These are phyloP conservation scores for Mustelus asterias DNA, from an alignment of 2,113 vertebrate species.

Conservation along the genomic window DNA sequence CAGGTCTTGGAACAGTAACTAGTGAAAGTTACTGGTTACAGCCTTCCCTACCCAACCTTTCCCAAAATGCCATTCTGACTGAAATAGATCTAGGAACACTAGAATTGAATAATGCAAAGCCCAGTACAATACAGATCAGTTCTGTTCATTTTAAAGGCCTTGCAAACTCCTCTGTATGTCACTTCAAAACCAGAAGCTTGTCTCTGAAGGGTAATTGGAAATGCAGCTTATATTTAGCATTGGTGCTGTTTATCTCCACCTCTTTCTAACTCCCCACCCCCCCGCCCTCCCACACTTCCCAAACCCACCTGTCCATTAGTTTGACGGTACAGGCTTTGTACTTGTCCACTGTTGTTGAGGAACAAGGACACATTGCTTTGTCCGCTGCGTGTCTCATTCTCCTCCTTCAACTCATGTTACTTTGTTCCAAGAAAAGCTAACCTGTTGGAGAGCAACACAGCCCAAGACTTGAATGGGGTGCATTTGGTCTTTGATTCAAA, in stretches of 20 bases:
- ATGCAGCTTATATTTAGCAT: background rate
- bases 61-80: background rate
- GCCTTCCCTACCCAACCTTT: background rate
- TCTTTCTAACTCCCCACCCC: background rate
- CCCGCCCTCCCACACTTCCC: too few relatives aligned
- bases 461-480: background rate
- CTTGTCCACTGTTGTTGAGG: background rate
- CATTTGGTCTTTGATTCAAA: background rate
- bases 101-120: background rate
- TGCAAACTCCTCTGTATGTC: background rate
- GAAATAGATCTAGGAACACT: background rate
- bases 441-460: background rate
- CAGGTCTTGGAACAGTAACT: background rate
- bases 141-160: background rate
- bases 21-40: background rate
- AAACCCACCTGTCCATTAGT: background rate
- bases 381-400: background rate
- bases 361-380: background rate
- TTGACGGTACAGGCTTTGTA: background rate
- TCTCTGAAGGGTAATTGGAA: conserved; percentile 12
- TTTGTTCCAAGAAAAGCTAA: background rate
- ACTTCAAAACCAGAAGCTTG: background rate
- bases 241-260: conserved; percentile 1
- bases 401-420: background rate
- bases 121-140: background rate